A percentile compares a stretch with the other conserved stretches of the same genome.
Conservation (phyloP, 1,140 invertebrate genomes). For the Camponotus pennsylvanicus region DNA sequence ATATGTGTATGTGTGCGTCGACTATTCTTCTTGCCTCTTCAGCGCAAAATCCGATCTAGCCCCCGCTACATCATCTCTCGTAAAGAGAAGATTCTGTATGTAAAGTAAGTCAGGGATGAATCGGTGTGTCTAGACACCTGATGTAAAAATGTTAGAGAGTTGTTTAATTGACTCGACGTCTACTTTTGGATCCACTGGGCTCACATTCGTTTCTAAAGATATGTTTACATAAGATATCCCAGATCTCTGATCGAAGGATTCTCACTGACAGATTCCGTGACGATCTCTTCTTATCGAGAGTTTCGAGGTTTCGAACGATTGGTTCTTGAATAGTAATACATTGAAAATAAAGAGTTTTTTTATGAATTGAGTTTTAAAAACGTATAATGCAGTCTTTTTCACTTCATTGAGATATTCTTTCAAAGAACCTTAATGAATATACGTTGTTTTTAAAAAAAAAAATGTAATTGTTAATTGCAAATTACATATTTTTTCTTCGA, state of each 20-base stretch:
- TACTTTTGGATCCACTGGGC: conserved; percentile 13
- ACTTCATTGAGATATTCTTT: too few relatives aligned
- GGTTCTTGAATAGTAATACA: neutral
- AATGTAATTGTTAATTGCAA: too few relatives aligned
- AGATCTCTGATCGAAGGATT: neutral
- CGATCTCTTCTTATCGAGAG: neutral
- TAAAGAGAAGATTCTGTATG: conserved; percentile 19
- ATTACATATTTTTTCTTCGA: too few relatives aligned
- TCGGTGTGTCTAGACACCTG: neutral
- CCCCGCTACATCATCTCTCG: conserved; percentile 10
- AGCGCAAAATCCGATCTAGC: neutral
- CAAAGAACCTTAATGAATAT: too few relatives aligned
- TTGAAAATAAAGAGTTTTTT: neutral
- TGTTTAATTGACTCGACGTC: conserved; percentile 1
- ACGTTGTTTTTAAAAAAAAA: too few relatives aligned
- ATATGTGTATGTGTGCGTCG: too few relatives aligned
- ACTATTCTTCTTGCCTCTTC: conserved; percentile 29
- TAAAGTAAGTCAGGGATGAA: conserved; percentile 25
- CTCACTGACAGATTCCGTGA: neutral
- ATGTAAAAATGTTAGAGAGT: neutral
- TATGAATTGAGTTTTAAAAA: neutral
- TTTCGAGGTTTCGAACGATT: neutral
- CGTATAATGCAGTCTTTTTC: neutral
- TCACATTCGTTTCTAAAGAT: conserved; percentile 10
- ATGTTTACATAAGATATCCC: neutral